phyloP scores from a whole-genome alignment of 2,113 vertebrate genomes.

The Lonchura striata region DNA sequence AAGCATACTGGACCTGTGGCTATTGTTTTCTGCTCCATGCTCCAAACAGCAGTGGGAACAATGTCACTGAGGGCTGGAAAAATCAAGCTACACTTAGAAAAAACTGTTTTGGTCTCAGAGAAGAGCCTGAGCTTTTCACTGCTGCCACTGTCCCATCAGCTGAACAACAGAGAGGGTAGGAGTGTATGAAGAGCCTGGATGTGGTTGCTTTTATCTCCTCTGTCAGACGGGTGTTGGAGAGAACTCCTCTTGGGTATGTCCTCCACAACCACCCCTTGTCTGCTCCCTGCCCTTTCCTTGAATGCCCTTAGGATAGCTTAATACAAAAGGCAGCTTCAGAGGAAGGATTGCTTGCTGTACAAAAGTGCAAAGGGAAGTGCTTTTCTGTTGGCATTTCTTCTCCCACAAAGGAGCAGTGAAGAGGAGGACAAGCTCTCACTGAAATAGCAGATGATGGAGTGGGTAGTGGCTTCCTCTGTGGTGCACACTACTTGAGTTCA shows the following conservation, averaged over 20 bases:
- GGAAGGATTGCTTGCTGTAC: background rate
- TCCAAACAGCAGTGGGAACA: background rate
- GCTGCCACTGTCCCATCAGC: background rate
- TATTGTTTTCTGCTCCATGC: background rate
- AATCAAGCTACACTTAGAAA: background rate
- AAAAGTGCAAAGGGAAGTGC: background rate
- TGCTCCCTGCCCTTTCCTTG: background rate
- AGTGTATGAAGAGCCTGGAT: background rate
- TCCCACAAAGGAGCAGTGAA: background rate
- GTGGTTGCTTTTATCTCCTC: background rate
- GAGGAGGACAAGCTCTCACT: background rate
- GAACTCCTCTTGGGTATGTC: background rate
- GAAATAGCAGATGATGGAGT: background rate
- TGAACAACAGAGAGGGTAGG: background rate
- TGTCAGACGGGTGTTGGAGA: background rate
- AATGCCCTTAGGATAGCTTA: background rate
- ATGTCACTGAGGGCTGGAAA: background rate
- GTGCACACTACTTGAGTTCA: background rate
- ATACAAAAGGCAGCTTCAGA: background rate
- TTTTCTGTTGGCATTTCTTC: conserved; percentile 2
- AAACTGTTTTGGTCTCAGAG: background rate
- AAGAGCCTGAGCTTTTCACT: background rate
- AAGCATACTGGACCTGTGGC: background rate
- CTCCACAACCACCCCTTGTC: background rate
- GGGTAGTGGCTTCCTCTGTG: background rate